Base-by-base conservation (phyloP, 2,888 invertebrate genomes). In the Trimorus sp. region DNA sequence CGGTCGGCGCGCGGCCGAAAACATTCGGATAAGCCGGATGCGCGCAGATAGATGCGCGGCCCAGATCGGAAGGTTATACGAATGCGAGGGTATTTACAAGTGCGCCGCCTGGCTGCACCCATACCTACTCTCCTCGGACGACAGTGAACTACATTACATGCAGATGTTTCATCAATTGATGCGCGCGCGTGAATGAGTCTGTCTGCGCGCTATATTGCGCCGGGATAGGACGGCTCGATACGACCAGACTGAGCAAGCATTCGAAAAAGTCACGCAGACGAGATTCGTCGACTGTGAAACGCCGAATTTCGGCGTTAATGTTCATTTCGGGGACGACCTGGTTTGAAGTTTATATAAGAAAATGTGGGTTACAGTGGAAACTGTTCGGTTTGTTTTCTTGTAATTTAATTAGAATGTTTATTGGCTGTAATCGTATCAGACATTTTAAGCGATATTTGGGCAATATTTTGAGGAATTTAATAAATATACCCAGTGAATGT, bases 11-110 rank as follows among this genome's bases (percentile, higher is more conserved):
- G 40, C 38, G 42, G 4, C 40, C 56, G 26, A 54, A 54, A 54
- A 54, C 9, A 40, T 40, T 40, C 40, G 40, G 40, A 53, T 51
- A 37, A 12, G 15, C 36, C 37, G 45, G 49, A 37, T 40, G 7
- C 40, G 40, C 40, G 40, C 7, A 40, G 11, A 26, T 26, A 26
- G 71, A 85, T 83, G 84, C 82, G 86, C 86, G 83, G 85, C 86
- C 85, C 81, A 80, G 86, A 85, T 68, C 79, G 79, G 87, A 86
- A 87, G 87, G 86, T 86, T 78, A 74, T 70, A 37, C 58, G 79
- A 81, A 85, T 82, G 40, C 40, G 85, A 76, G 69, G 68, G 68
- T 58, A 65, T 65, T 74, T 74, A 59, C 77, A 83, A 82, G 78
- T 74, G 65, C 84, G 82, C 66, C 69, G 85, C 79, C 84, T 84